Base-by-base conservation (phyloP, 1,140 invertebrate species). In the Trachelipus rathkii region DNA sequence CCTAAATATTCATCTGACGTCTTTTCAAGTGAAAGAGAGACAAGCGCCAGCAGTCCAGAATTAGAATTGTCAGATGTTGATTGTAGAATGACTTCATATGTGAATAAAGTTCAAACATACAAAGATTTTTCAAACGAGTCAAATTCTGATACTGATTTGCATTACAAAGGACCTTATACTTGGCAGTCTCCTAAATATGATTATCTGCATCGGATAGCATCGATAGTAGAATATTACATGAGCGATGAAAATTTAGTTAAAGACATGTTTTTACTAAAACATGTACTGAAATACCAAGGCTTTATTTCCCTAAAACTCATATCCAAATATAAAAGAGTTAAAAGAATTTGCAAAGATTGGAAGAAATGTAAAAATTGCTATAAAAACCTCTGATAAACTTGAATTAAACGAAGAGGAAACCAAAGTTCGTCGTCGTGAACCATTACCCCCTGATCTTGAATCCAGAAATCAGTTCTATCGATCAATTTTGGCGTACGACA, bases 191-290 rank as follows among this genome's bases (percentile, higher is more conserved):
- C 50, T 60, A 60, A 13, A 4, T 2, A 13, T 15, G 50, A 60
- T 15, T 15, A 15, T 15, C 8, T 60, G 1, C 50, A 60, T 13
- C 50, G 50, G 3, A 60, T 60, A 13, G 50, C 19, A 13, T 15
- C 50, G 11, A 60, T 94, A 84, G 93, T 95, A 8, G 94, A 95
- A 85, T 95, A 93, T 84, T 97, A 97, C 85, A 96, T 97, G 84
- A 95, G 94, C 74, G 95, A 97, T 84, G 93, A 92, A 19, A 96
- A 96, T 83, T 94, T 98, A 77, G 90, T 94, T 0, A 97, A 96
- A 84, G 95, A 98, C 84, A 94, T 95, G 3, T 98, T 98, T 85
- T 86, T 98, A 6, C 85, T 97, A 44, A 98, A 97, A 85, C 95
- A 97, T 84, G 95, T 97, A 0, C 90, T 93, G 46, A 88, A 95